Evolutionary conservation across 2,113 vertebrate genomes (phyloP).

Genomic region (Capricornis sumatraensis): DNA sequence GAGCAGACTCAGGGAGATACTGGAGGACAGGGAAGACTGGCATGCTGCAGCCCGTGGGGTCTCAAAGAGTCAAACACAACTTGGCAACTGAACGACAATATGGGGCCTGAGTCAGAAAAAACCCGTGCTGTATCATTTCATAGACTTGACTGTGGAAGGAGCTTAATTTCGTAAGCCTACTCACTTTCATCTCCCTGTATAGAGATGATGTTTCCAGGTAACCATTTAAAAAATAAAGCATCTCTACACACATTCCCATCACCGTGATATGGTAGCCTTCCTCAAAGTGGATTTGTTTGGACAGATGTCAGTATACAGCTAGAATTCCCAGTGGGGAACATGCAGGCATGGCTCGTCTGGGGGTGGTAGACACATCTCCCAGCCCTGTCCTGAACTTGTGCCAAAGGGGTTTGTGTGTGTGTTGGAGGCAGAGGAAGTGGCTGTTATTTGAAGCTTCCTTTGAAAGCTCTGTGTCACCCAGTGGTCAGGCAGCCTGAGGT

Average conservation of each 20-base stretch:
- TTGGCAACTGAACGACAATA: neutral
- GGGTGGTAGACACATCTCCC: accelerated
- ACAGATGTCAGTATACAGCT: accelerated
- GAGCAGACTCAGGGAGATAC: neutral
- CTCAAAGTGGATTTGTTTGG: neutral
- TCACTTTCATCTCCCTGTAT: neutral
- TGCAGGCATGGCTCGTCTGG: accelerated
- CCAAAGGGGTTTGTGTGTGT: neutral
- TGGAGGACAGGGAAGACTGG: neutral
- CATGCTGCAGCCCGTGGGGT: neutral
- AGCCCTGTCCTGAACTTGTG: accelerated
- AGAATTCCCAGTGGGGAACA: accelerated
- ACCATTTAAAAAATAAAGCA: neutral
- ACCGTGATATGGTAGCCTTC: accelerated
- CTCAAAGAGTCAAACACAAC: neutral
- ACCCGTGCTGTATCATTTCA: accelerated
- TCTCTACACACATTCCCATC: accelerated
- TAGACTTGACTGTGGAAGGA: accelerated
- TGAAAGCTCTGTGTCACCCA: accelerated
- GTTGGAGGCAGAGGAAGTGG: accelerated
- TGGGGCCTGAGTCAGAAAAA: accelerated
- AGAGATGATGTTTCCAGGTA: neutral
- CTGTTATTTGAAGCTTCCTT: neutral
- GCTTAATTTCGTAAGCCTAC: accelerated
- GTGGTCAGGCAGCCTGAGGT: neutral